These are phyloP conservation scores for Microtus oregoni DNA, from an alignment of 2,113 vertebrate species.

Conservation along the genomic window DNA sequence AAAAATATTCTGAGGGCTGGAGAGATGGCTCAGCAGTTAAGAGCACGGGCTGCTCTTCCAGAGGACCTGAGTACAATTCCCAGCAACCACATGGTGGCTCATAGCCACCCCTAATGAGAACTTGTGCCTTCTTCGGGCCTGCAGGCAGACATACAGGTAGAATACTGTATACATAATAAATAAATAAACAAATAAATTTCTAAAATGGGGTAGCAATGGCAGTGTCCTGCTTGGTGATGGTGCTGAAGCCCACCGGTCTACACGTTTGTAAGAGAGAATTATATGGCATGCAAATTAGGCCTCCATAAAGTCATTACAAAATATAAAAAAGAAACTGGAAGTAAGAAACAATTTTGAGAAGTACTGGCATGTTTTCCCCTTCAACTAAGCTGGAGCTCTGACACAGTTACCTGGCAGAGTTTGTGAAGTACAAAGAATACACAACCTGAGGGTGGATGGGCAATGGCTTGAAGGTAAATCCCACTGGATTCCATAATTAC, in stretches of 20 bases:
- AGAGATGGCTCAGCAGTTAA: no score
- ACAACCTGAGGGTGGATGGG: not conserved
- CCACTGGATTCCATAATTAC: not conserved
- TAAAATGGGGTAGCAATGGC: not conserved
- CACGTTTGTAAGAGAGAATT: not conserved
- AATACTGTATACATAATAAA: no score
- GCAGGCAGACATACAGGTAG: no score
- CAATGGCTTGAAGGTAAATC: not conserved
- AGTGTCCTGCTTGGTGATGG: not conserved
- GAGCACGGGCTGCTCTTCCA: no score
- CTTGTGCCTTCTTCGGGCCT: no score
- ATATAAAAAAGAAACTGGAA: conserved; percentile 7
- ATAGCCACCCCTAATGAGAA: no score
- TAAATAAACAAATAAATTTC: not conserved
- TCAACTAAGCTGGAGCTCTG: not conserved
- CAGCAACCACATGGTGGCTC: no score
- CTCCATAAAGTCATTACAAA: conserved; percentile 26
- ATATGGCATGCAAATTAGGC: not conserved
- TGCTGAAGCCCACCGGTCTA: not conserved
- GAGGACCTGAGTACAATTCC: no score
- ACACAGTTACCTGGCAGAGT: not conserved
- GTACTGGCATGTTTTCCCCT: not conserved
- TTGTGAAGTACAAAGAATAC: not conserved
- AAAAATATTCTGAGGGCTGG: not conserved
- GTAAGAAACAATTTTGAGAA: not conserved